Percentiles rank a stretch among this genome's conserved stretches.
These are phyloP conservation scores for Vanessa cardui DNA, from an alignment of 2,888 invertebrate genomes.

Conservation along the genomic window DNA sequence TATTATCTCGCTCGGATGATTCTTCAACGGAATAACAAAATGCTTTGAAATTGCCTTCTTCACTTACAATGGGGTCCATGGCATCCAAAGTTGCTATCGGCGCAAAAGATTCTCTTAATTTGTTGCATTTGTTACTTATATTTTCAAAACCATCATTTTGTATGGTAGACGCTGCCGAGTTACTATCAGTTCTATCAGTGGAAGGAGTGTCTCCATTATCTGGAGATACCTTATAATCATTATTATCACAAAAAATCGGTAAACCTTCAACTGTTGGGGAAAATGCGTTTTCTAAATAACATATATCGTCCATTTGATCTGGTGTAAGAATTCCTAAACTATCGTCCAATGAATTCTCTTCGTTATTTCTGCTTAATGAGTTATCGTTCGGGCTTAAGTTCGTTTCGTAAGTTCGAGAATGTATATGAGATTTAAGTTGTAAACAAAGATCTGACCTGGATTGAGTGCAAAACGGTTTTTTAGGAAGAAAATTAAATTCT, in stretches of 20 bases:
- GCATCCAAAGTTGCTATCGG: conserved; percentile 61
- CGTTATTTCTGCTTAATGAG: conserved; percentile 79
- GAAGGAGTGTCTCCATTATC: conserved; percentile 81
- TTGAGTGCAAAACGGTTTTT: conserved; percentile 69
- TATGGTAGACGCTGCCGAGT: conserved; percentile 78
- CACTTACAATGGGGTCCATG: conserved; percentile 53
- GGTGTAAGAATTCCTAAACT: conserved; percentile 94
- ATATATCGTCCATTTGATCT: conserved; percentile 92
- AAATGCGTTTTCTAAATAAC: conserved; percentile 84
- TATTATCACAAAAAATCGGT: conserved; percentile 74
- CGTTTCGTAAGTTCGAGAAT: conserved; percentile 63
- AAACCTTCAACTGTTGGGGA: conserved; percentile 86
- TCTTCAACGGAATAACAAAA: conserved; percentile 34
- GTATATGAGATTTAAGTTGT: conserved; percentile 70
- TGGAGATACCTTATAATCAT: conserved; percentile 72
- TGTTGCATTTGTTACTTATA: conserved; percentile 46
- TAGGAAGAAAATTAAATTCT: conserved; percentile 59
- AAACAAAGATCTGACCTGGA: conserved; percentile 76
- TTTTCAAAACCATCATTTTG: conserved; percentile 75
- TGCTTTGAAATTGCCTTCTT: conserved; percentile 45
- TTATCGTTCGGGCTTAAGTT: conserved; percentile 77
- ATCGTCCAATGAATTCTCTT: conserved; percentile 93
- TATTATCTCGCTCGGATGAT: conserved; percentile 30
- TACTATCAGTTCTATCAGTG: conserved; percentile 82
- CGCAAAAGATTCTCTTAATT: conserved; percentile 52